Conservation (phyloP, 1,140 invertebrate species). For the Delia radicum region DNA sequence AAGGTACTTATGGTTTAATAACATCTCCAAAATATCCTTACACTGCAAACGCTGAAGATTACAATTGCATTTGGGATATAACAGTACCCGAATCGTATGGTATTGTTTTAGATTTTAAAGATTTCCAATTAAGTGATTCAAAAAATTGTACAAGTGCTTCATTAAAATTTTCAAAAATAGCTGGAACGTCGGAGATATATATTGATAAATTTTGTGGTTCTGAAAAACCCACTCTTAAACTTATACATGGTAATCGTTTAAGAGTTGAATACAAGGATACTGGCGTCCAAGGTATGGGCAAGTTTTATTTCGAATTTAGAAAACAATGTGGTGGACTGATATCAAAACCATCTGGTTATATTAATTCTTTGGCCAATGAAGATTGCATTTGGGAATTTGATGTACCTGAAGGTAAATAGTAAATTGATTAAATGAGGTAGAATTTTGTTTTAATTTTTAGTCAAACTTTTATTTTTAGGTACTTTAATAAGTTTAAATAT, state of each 20-base stretch:
- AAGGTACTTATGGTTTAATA: conserved; percentile 65
- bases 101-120: conserved; percentile 31
- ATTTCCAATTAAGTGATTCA: conserved; percentile 38
- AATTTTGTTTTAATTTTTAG: background rate
- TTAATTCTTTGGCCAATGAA: conserved; percentile 36
- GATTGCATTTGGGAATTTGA: conserved; percentile 37
- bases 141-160: conserved; percentile 31
- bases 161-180: conserved; percentile 31
- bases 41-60: conserved; percentile 64
- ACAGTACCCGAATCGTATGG: conserved; percentile 55
- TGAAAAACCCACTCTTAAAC: background rate
- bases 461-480: background rate
- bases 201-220: conserved; percentile 33
- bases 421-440: background rate
- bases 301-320: background rate
- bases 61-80: conserved; percentile 80
- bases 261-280: conserved; percentile 30
- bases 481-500: conserved; percentile 38
- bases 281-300: background rate
- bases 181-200: conserved; percentile 13
- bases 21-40: conserved; percentile 79
- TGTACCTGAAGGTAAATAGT: conserved; percentile 24
- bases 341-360: conserved; percentile 30
- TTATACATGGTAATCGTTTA: conserved; percentile 28
- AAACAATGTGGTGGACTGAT: conserved; percentile 36